Conservation (phyloP, 2,888 invertebrate genomes). For the Lycia hirtaria region DNA sequence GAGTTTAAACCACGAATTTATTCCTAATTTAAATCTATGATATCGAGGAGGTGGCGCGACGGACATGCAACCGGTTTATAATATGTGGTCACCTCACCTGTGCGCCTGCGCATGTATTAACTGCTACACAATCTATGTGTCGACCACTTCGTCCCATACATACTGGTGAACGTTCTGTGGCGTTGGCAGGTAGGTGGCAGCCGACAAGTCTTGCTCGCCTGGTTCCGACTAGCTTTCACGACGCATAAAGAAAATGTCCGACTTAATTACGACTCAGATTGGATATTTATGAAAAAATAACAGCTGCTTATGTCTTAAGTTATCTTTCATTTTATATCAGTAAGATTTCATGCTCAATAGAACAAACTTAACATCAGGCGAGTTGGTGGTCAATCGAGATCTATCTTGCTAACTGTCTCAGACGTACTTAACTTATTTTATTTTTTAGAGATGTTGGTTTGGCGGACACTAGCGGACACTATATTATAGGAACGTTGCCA, state of each 20-base stretch:
- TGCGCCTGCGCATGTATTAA: conserved; percentile 46
- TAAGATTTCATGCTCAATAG: too few species aligned
- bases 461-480: too few species aligned
- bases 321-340: too few species aligned
- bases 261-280: conserved; percentile 46
- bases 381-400: too few species aligned
- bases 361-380: too few species aligned
- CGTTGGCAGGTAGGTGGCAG: conserved; percentile 21
- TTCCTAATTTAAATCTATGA: conserved; percentile 29
- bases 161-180: conserved; percentile 27
- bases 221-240: conserved; percentile 74
- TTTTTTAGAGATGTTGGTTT: too few species aligned
- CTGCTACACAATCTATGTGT: background rate
- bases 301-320: background rate
- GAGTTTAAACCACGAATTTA: conserved; percentile 18
- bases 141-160: conserved; percentile 26
- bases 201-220: conserved; percentile 57
- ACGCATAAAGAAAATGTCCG: conserved; percentile 56
- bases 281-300: conserved; percentile 29
- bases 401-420: background rate
- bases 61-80: conserved; percentile 74
- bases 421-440: too few species aligned
- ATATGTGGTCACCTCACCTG: conserved; percentile 69
- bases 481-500: too few species aligned
- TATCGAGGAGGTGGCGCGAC: conserved; percentile 50